Percentiles rank a stretch among this genome's conserved stretches.
Conservation (phyloP, 2,888 invertebrate species). For the Lacanobia wlatinum region DNA sequence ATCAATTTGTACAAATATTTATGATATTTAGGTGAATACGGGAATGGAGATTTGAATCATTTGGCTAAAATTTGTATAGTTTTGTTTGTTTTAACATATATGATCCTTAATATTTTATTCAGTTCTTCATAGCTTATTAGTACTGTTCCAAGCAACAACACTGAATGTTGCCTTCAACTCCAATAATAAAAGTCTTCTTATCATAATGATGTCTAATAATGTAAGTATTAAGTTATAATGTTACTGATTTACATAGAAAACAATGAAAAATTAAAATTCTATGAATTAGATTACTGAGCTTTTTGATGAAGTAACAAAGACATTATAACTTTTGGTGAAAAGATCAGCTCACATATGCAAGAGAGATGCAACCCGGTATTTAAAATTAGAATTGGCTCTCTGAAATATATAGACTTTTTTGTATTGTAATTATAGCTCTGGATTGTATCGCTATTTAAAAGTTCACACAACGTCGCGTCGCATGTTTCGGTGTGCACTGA, state of each 20-base stretch:
- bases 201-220: conserved; percentile 99
- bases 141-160: conserved; percentile 98
- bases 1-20: too few species aligned
- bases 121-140: conserved; percentile 96
- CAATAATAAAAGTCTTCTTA: conserved; percentile 98
- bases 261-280: background rate
- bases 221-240: conserved; percentile 90
- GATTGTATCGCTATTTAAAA: too few species aligned
- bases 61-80: background rate
- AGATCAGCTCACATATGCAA: background rate
- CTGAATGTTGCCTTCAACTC: conserved; percentile 99
- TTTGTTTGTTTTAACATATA: conserved; percentile 16
- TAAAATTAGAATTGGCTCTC: too few species aligned
- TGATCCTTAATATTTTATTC: conserved; percentile 64
- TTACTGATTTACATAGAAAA: background rate
- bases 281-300: background rate
- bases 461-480: too few species aligned
- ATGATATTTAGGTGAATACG: too few species aligned
- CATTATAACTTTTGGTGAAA: background rate
- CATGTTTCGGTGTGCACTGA: background rate
- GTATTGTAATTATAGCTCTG: too few species aligned
- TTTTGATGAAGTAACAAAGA: background rate
- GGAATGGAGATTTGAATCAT: too few species aligned
- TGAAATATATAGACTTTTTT: too few species aligned
- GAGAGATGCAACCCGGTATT: too few species aligned